Evolutionary conservation across 2,888 invertebrate species (phyloP).

Genomic region (Caenorhabditis virilis): DNA sequence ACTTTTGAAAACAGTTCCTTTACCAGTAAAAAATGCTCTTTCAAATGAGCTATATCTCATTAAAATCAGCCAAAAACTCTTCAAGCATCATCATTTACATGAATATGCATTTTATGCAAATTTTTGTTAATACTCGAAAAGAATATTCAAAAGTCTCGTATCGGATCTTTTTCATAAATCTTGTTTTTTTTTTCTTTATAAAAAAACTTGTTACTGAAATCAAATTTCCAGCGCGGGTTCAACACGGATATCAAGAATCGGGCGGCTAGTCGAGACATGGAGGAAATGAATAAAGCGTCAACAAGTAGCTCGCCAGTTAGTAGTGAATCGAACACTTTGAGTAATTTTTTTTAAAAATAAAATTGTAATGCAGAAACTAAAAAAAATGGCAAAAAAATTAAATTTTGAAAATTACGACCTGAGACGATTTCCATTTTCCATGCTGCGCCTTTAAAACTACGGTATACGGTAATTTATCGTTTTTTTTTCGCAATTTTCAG

Average conservation of each 20-base stretch:
- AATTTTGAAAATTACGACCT: too few species aligned
- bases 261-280: conserved; percentile 38
- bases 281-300: conserved; percentile 22
- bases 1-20: too few species aligned
- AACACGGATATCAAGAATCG: conserved; percentile 53
- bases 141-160: background rate
- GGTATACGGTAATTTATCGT: too few species aligned
- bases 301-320: conserved; percentile 29
- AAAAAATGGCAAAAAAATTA: background rate
- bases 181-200: background rate
- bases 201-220: background rate
- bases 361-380: background rate
- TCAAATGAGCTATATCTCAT: too few species aligned
- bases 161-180: background rate
- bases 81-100: too few species aligned
- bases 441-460: too few species aligned
- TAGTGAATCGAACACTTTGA: conserved; percentile 19
- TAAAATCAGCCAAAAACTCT: too few species aligned
- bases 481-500: too few species aligned
- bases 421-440: too few species aligned
- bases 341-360: conserved; percentile 1
- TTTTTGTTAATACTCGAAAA: background rate
- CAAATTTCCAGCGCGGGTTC: conserved; percentile 37
- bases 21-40: too few species aligned
- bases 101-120: too few species aligned